Percentiles rank a stretch among this genome's conserved stretches.
Evolutionary conservation across 1,140 invertebrate genomes (phyloP).

Genomic region (Melanaphis sacchari): DNA sequence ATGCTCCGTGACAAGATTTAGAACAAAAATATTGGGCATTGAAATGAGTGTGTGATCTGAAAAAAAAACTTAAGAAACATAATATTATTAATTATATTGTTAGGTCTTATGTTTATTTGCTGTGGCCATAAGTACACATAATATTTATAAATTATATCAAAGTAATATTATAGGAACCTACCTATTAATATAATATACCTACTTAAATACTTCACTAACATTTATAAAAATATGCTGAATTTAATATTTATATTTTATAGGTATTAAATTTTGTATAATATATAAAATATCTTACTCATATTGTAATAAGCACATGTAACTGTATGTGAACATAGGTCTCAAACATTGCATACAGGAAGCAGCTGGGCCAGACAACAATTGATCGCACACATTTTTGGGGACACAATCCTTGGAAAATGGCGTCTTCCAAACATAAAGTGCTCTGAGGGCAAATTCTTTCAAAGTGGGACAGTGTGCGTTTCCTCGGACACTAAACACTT

Average conservation of each 20-base stretch:
- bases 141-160: background rate
- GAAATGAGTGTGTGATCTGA: constrained; percentile 3
- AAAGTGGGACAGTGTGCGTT: constrained; percentile 1
- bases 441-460: constrained; percentile 33
- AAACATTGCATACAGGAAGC: constrained; percentile 36
- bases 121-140: background rate
- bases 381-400: background rate
- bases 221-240: background rate
- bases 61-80: constrained; percentile 7
- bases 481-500: background rate
- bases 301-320: constrained; percentile 28
- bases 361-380: constrained; percentile 27
- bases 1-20: constrained; percentile 27
- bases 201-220: background rate
- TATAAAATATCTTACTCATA: background rate
- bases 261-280: background rate
- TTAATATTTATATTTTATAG: background rate
- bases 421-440: constrained; percentile 21
- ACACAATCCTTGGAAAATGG: background rate
- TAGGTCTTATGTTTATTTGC: background rate
- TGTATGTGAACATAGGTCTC: constrained; percentile 39
- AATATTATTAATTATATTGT: background rate
- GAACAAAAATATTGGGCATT: constrained; percentile 51
- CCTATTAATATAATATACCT: background rate
- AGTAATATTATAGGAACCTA: too few relatives aligned